Percentiles rank a stretch among this genome's conserved stretches.
Conservation (phyloP, 2,888 invertebrate species). For the Ormyrus pomaceus region DNA sequence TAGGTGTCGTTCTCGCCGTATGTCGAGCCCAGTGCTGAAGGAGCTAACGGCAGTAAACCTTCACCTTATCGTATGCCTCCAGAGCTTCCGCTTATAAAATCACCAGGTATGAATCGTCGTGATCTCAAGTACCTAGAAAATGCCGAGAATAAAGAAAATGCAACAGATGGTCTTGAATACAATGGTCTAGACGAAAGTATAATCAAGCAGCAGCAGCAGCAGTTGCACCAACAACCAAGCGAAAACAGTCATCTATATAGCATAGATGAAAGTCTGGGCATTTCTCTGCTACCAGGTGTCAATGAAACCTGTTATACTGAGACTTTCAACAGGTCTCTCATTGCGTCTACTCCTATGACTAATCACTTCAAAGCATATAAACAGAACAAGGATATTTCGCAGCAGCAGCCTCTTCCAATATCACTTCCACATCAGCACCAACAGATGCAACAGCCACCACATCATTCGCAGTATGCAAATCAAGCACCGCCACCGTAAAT, state of each 20-base stretch:
- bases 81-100: constrained; percentile 72
- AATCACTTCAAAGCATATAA: constrained; percentile 68
- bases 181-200: constrained; percentile 66
- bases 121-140: constrained; percentile 71
- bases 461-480: constrained; percentile 39
- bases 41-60: constrained; percentile 60
- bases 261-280: constrained; percentile 71
- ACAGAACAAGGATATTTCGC: constrained; percentile 40
- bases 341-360: constrained; percentile 72
- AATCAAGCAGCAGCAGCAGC: constrained; percentile 60
- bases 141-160: constrained; percentile 73
- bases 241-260: constrained; percentile 64
- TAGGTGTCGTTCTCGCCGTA: constrained; percentile 48
- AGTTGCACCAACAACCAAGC: constrained; percentile 42
- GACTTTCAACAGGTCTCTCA: constrained; percentile 66
- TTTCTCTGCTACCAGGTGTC: constrained; percentile 65
- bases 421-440: not conserved
- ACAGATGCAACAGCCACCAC: constrained; percentile 2
- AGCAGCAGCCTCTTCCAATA: constrained; percentile 22
- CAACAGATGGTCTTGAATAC: constrained; percentile 66
- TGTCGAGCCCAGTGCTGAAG: constrained; percentile 33
- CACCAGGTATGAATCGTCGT: constrained; percentile 72
- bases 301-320: constrained; percentile 72
- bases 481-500: constrained; percentile 44
- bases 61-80: constrained; percentile 68